These are phyloP conservation scores for Asbolus verrucosus DNA, from an alignment of 1,140 invertebrate species.

Conservation along the genomic window DNA sequence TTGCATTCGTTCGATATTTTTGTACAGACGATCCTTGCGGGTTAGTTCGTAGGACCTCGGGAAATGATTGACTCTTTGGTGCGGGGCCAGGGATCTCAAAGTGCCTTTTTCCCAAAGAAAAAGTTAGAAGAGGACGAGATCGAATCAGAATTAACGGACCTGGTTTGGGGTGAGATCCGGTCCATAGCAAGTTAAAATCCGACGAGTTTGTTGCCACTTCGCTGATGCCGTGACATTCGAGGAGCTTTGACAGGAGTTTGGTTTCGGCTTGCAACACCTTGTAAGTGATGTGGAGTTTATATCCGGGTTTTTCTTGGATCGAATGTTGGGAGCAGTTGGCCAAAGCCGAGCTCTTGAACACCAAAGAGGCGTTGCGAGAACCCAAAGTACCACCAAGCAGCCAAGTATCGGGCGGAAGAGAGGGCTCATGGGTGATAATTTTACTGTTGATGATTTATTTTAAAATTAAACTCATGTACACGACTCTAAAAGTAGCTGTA, in stretches of 20 bases:
- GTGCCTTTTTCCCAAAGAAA: constrained; percentile 63
- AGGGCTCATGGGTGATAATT: constrained; percentile 42
- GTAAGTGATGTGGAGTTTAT: constrained; percentile 81
- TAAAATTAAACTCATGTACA: not conserved
- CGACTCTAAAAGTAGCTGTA: not conserved
- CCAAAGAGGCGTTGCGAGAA: constrained; percentile 67
- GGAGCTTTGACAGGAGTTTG: constrained; percentile 78
- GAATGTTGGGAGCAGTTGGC: constrained; percentile 61
- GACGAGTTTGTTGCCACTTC: constrained; percentile 74
- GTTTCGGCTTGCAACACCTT: constrained; percentile 86
- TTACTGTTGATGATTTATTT: constrained; percentile 9
- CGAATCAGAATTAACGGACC: constrained; percentile 65
- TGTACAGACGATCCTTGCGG: constrained; percentile 92
- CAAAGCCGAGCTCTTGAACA: constrained; percentile 71
- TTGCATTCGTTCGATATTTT: constrained; percentile 96
- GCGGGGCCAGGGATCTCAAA: constrained; percentile 80
- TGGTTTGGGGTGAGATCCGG: constrained; percentile 90
- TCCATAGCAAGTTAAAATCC: constrained; percentile 92
- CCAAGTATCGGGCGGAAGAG: constrained; percentile 63
- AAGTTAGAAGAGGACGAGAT: not conserved
- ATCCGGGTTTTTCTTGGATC: constrained; percentile 72
- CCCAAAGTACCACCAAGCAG: constrained; percentile 69
- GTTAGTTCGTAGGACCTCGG: constrained; percentile 95
- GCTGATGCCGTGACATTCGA: constrained; percentile 79
- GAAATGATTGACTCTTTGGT: constrained; percentile 95